A percentile compares a stretch with the other conserved stretches of the same genome.
Conservation (phyloP, 2,797 vertebrate species). For the Danio kyathit region DNA sequence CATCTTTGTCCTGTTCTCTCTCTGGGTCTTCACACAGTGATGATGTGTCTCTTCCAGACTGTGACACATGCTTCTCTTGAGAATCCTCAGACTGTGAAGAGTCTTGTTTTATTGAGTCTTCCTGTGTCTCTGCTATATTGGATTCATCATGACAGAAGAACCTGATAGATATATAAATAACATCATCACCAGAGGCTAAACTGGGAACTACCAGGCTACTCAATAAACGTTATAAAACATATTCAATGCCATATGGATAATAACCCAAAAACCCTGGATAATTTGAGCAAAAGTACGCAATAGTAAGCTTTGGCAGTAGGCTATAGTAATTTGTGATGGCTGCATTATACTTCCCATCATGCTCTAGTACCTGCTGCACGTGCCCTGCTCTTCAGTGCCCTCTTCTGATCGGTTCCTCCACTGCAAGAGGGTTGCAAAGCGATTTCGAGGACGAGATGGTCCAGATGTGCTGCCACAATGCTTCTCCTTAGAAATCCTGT, state of each 20-base stretch:
- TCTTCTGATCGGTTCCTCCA: conserved; percentile 80
- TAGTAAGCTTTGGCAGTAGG: background rate
- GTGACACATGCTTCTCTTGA: background rate
- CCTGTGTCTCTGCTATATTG: conserved; percentile 24
- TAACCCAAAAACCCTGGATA: background rate
- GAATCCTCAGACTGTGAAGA: conserved; percentile 16
- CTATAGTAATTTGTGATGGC: background rate
- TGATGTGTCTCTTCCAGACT: background rate
- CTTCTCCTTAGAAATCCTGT: conserved; percentile 42
- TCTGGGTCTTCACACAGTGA: background rate
- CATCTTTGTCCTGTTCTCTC: conserved; percentile 32
- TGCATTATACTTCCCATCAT: background rate
- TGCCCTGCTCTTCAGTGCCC: conserved; percentile 74
- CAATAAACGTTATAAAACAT: background rate
- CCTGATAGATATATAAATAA: conserved; percentile 17
- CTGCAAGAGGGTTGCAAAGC: conserved; percentile 87
- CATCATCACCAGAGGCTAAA: background rate
- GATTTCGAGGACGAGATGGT: conserved; percentile 76
- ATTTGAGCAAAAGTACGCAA: background rate
- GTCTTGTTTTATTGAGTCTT: conserved; percentile 43
- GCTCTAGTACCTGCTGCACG: conserved; percentile 86
- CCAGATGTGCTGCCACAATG: conserved; percentile 17
- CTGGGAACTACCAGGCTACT: background rate
- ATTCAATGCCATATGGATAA: background rate
- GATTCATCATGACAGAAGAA: conserved; percentile 38